Evolutionary conservation across 2,797 vertebrate genomes (phyloP).

Genomic region (Takifugu rubripes): DNA sequence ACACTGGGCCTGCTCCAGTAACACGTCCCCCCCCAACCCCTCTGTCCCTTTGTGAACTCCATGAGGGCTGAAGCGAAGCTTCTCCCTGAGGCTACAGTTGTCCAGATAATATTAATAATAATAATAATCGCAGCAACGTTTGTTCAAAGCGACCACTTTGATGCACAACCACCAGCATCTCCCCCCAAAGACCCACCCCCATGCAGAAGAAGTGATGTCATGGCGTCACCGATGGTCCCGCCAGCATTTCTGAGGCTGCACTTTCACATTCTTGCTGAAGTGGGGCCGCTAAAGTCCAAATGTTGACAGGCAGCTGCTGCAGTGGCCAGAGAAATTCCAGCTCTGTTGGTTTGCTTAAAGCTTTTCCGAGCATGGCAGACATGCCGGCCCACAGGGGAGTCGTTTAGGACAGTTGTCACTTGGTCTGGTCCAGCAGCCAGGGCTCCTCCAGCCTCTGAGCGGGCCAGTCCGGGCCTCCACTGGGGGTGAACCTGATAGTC

Average conservation of each 20-base stretch:
- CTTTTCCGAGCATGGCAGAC: slow-evolving; percentile 57
- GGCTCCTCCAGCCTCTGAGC: slow-evolving; percentile 65
- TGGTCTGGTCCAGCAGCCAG: slow-evolving; percentile 69
- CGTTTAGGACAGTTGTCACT: slow-evolving; percentile 78
- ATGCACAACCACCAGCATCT: no score
- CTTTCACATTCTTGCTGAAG: no score
- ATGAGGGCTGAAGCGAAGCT: no score
- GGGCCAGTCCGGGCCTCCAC: slow-evolving; percentile 59
- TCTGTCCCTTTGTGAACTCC: neutral
- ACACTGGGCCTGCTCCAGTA: slow-evolving; percentile 69
- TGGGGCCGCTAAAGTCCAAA: slow-evolving; percentile 1
- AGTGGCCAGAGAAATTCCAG: neutral
- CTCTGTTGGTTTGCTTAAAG: slow-evolving; percentile 25
- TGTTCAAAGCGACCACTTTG: no score
- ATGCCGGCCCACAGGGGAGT: slow-evolving; percentile 67
- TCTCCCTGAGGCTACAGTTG: no score
- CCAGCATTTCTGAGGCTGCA: no score
- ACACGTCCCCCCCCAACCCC: slow-evolving; percentile 21
- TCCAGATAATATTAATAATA: no score
- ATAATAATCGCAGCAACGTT: no score
- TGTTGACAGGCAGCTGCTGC: neutral
- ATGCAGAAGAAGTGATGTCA: no score
- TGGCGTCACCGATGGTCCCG: no score
- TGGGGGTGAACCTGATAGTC: slow-evolving; percentile 72
- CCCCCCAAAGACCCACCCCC: no score